These are phyloP conservation scores for Diorhabda carinulata DNA, from an alignment of 1,140 invertebrate genomes.

Conservation along the genomic window DNA sequence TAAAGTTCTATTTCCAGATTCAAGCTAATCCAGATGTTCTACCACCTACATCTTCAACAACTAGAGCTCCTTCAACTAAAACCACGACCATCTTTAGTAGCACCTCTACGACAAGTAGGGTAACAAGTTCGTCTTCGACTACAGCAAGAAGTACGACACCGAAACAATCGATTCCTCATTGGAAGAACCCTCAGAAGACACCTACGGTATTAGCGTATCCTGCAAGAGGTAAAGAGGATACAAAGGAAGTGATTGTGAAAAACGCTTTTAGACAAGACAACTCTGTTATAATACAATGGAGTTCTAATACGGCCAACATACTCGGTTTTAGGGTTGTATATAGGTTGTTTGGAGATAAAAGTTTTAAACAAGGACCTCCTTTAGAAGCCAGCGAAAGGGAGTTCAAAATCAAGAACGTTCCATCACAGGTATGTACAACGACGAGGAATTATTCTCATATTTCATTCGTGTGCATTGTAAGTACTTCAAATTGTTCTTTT, in stretches of 20 bases:
- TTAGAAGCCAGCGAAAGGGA: slow-evolving; percentile 82
- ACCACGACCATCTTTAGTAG: slow-evolving; percentile 39
- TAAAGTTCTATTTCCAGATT: not conserved
- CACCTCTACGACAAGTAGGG: slow-evolving; percentile 41
- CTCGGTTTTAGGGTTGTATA: slow-evolving; percentile 86
- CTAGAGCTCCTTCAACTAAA: slow-evolving; percentile 31
- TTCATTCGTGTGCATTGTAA: no score
- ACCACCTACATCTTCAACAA: slow-evolving; percentile 39
- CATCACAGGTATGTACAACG: slow-evolving; percentile 63
- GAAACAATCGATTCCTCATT: slow-evolving; percentile 45
- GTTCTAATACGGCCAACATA: slow-evolving; percentile 78
- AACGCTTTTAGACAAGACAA: slow-evolving; percentile 81
- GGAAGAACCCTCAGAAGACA: slow-evolving; percentile 52
- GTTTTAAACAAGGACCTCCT: slow-evolving; percentile 83
- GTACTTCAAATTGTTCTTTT: no score
- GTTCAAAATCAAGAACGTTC: slow-evolving; percentile 89
- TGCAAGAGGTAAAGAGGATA: slow-evolving; percentile 56
- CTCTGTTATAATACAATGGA: slow-evolving; percentile 87
- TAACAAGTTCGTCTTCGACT: slow-evolving; percentile 43
- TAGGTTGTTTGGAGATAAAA: slow-evolving; percentile 82
- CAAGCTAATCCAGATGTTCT: slow-evolving; percentile 23
- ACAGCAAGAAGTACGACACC: slow-evolving; percentile 38
- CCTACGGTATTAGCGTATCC: slow-evolving; percentile 69
- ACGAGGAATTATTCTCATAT: no score
- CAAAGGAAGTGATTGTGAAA: slow-evolving; percentile 76